Conservation (phyloP, 2,113 vertebrate genomes). For the Ifrita kowaldi region DNA sequence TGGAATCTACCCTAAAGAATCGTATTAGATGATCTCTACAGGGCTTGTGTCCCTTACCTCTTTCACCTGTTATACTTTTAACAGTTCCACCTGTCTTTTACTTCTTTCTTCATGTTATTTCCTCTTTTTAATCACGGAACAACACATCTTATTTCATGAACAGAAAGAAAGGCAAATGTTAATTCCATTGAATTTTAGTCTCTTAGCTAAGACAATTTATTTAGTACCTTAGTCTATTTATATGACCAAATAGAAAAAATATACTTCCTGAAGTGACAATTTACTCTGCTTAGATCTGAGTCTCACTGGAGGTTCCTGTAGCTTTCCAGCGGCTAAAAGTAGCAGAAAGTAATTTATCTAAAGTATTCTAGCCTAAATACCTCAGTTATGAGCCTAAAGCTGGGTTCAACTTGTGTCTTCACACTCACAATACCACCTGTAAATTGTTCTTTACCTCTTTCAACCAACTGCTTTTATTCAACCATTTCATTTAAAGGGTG, state of each 20-base stretch:
- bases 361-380: neutral
- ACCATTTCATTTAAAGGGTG: neutral
- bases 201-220: neutral
- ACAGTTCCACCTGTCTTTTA: neutral
- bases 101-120: neutral
- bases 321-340: neutral
- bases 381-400: neutral
- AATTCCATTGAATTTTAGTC: neutral
- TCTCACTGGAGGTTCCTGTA: neutral
- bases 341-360: neutral
- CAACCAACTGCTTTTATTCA: neutral
- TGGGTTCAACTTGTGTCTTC: neutral
- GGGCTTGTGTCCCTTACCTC: neutral
- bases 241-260: neutral
- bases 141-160: neutral
- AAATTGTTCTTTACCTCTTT: neutral
- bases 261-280: neutral
- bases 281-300: neutral
- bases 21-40: no score
- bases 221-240: neutral
- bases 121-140: neutral
- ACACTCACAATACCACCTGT: neutral
- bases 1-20: neutral
- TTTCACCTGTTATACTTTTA: neutral
- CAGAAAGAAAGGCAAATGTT: neutral